Base-by-base conservation (phyloP, 35 echinoderm and acorn worm species). In the Lytechinus pictus region DNA sequence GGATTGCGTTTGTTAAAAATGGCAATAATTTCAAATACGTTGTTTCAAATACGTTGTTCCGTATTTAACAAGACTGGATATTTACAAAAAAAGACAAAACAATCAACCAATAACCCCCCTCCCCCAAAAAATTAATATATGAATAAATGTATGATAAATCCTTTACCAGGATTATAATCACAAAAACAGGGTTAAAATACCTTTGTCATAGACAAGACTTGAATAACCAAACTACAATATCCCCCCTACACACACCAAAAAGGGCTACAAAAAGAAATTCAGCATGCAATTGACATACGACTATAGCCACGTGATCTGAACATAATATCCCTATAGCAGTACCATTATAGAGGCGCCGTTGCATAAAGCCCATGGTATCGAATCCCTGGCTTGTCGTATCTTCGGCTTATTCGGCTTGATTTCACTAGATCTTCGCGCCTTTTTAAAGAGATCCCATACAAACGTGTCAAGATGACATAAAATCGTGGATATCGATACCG, bases 401-500 rank as follows among this genome's bases (percentile, higher is more conserved):
- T 79, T 79, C 21, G 21, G 66, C 66, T 79, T 79, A 79, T 79
- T 79, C 19, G 66, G 66, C 12, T 79, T 79, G 66, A 79, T 79
- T 79, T 79, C 66, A 79, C 19, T 24, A 79, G 66, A 79, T 79
- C 19, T 79, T 79, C 66, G 66, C 66, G 66, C 66, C 66, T 79
- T 79, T 44, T 79, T 24, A 14, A 79, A 79, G 66, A 79, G 66
- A 79, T 79, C 66, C 66, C 66, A 24, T 79, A 14, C 66, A 79
- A 79, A 79, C 66, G 66, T 79, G 66, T 79, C 66, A 79, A 79
- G 66, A 79, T 79, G 66, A 79, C 66, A 79, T n/a, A 79, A 79
- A 79, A 79, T 79, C 66, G 19, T 14, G 66, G 66, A 24, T 79
- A 79, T 79, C 66, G 66, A 79, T 79, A 79, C 66, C 66, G n/a